phyloP scores from a whole-genome alignment of 2,888 invertebrate species.

The Caenorhabditis doughertyi region DNA sequence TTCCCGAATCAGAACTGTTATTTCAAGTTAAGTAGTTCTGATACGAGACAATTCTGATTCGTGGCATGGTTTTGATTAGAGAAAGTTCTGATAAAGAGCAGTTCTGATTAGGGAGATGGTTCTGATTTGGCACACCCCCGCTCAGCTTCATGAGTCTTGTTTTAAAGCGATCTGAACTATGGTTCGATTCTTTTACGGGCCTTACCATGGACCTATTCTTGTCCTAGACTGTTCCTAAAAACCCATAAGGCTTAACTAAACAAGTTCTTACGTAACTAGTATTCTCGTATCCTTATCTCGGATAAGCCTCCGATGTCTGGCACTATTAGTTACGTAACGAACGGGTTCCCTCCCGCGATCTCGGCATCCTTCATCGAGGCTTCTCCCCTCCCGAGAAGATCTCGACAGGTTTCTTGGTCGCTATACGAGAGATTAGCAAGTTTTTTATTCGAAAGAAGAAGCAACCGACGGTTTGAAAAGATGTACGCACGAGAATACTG shows the following conservation, averaged over 20 bases:
- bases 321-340: slow-evolving; percentile 65
- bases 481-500: background rate
- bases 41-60: too few species aligned
- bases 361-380: slow-evolving; percentile 1
- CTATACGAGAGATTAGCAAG: slow-evolving; percentile 38
- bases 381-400: background rate
- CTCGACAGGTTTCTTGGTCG: slow-evolving; percentile 29
- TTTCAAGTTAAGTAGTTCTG: too few species aligned
- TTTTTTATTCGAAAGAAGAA: slow-evolving; percentile 15
- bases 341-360: slow-evolving; percentile 69
- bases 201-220: too few species aligned
- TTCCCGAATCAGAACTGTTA: background rate
- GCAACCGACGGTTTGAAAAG: background rate
- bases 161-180: too few species aligned
- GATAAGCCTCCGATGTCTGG: slow-evolving; percentile 45
- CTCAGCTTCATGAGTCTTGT: too few species aligned
- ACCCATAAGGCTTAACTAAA: background rate
- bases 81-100: too few species aligned
- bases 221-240: too few species aligned
- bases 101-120: too few species aligned
- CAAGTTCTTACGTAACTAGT: slow-evolving; percentile 54
- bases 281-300: background rate
- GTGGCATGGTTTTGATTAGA: too few species aligned
- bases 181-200: too few species aligned
- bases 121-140: too few species aligned